phyloP scores from a whole-genome alignment of 2,888 invertebrate species.

The Pyralis farinalis region DNA sequence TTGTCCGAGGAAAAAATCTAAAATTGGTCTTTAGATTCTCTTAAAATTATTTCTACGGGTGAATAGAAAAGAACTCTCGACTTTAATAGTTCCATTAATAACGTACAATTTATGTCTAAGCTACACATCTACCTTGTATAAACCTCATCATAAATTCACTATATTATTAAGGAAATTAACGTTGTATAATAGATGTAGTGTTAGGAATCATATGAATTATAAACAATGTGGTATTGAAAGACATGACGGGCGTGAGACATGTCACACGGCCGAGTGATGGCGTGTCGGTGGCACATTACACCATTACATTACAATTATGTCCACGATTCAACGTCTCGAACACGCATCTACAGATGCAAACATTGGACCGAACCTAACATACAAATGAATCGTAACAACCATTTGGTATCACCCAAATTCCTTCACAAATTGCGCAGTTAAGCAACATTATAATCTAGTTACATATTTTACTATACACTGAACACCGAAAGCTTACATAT shows the following conservation, averaged over 20 bases:
- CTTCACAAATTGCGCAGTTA: slow-evolving; percentile 53
- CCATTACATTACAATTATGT: slow-evolving; percentile 10
- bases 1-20: slow-evolving; percentile 55
- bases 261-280: slow-evolving; percentile 16
- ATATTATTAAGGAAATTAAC: slow-evolving; percentile 38
- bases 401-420: slow-evolving; percentile 81
- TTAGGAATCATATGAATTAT: slow-evolving; percentile 7
- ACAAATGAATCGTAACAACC: slow-evolving; percentile 34
- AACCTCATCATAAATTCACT: slow-evolving; percentile 76
- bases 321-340: slow-evolving; percentile 13
- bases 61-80: slow-evolving; percentile 43
- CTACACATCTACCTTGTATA: slow-evolving; percentile 80
- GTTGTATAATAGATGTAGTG: slow-evolving; percentile 13
- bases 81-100: slow-evolving; percentile 37
- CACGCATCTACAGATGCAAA: slow-evolving; percentile 14
- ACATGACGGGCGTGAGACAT: slow-evolving; percentile 12
- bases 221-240: not conserved
- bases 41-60: slow-evolving; percentile 64
- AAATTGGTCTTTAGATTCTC: slow-evolving; percentile 63
- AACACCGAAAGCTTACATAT: slow-evolving; percentile 73
- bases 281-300: slow-evolving; percentile 5
- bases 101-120: slow-evolving; percentile 64
- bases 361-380: slow-evolving; percentile 14
- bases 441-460: slow-evolving; percentile 51
- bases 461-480: slow-evolving; percentile 50